Conservation (phyloP, 2,888 invertebrate species). For the Leptinotarsa rubiginosa region DNA sequence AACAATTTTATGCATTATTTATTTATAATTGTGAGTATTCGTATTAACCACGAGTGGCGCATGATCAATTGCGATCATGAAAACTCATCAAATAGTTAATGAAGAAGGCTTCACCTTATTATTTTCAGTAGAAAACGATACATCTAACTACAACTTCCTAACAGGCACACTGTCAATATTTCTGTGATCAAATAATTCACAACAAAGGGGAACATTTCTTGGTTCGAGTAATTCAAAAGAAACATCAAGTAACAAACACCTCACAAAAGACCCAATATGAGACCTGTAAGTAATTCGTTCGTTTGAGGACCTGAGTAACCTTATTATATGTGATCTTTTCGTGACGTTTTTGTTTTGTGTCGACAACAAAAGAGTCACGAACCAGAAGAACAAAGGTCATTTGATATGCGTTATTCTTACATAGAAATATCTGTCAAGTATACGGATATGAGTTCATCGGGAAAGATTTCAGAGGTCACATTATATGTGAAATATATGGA, state of each 20-base stretch:
- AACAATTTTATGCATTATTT: no score
- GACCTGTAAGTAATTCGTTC: conserved; percentile 35
- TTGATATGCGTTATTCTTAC: conserved; percentile 44
- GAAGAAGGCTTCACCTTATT: no score
- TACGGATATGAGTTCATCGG: conserved; percentile 24
- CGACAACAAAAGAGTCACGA: conserved; percentile 37
- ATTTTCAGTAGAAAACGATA: no score
- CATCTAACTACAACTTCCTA: not conserved
- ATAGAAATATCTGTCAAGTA: conserved; percentile 43
- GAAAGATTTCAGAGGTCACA: not conserved
- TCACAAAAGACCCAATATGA: conserved; percentile 35
- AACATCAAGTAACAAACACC: not conserved
- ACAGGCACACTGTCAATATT: no score
- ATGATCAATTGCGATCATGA: no score
- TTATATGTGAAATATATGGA: not conserved
- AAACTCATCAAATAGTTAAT: no score
- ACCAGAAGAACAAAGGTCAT: conserved; percentile 38
- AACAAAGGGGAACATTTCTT: no score
- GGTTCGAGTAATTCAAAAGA: not conserved
- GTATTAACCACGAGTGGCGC: no score
- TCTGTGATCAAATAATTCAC: no score
- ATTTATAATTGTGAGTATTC: no score
- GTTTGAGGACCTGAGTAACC: conserved; percentile 25
- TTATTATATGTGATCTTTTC: conserved; percentile 37
- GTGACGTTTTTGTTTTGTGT: conserved; percentile 37